Evolutionary conservation across 2,113 vertebrate genomes (phyloP).

Genomic region (Manacus vitellinus): DNA sequence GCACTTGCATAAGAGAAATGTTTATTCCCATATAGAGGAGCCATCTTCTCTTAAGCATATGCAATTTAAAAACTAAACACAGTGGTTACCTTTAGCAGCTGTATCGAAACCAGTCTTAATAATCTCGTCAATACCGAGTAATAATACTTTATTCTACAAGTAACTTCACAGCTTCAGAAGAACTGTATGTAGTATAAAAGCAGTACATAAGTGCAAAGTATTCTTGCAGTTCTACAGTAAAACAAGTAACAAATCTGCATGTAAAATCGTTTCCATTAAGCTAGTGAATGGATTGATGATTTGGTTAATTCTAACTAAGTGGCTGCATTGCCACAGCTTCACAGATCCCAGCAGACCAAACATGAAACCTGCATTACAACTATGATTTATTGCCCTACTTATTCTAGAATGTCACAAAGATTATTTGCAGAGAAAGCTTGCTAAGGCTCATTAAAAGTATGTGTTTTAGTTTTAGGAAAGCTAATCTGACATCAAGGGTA

Average conservation of each 20-base stretch:
- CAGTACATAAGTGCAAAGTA: not conserved
- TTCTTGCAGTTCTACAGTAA: not conserved
- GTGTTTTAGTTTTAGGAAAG: not conserved
- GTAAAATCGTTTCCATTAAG: not conserved
- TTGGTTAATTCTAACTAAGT: conserved; percentile 11
- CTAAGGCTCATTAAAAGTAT: not conserved
- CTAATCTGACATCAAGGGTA: not conserved
- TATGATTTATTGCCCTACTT: conserved; percentile 26
- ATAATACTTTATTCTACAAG: not conserved
- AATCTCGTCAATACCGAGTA: not conserved
- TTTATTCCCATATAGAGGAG: not conserved
- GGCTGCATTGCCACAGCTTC: not conserved
- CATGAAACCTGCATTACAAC: not conserved
- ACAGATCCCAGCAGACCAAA: not conserved
- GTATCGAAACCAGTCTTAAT: not conserved
- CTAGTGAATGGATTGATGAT: not conserved
- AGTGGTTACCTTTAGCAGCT: not conserved
- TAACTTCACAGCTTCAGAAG: not conserved
- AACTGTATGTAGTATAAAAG: not conserved
- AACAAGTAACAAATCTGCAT: not conserved
- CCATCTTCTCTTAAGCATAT: not conserved
- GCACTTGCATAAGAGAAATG: not conserved
- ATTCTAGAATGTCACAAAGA: not conserved
- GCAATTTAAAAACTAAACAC: not conserved
- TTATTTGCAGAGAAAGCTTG: conserved; percentile 6